Conservation (phyloP, 2,888 invertebrate genomes). For the Globia sparganii region DNA sequence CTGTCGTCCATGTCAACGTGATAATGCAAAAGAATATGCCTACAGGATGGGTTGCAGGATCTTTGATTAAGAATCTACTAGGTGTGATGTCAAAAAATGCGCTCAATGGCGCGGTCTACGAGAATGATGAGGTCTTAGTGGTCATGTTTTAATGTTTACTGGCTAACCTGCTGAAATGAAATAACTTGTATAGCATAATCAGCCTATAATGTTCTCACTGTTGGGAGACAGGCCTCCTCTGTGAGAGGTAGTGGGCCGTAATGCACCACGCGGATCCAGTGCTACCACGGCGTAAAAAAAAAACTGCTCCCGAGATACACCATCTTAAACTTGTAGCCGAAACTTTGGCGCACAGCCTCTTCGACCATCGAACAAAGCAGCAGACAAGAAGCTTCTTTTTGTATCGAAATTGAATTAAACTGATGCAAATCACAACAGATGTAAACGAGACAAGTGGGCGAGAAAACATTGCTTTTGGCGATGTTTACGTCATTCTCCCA, state of each 20-base stretch:
- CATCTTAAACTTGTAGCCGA: constrained; percentile 7
- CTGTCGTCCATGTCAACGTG: not conserved
- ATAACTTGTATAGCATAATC: too few species aligned
- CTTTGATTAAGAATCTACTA: not conserved
- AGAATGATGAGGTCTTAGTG: not conserved
- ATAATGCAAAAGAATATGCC: constrained; percentile 1
- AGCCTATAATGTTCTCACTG: too few species aligned
- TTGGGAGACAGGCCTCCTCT: too few species aligned
- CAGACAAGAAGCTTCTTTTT: constrained; percentile 28
- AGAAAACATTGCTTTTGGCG: constrained; percentile 38
- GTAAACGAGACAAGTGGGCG: constrained; percentile 47
- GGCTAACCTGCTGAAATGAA: not conserved
- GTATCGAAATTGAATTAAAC: constrained; percentile 50
- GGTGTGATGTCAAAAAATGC: not conserved
- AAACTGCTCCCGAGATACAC: not conserved
- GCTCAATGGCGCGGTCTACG: not conserved
- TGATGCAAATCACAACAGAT: constrained; percentile 48
- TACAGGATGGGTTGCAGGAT: not conserved
- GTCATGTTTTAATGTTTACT: not conserved
- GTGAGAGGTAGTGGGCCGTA: too few species aligned
- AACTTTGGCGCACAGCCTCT: not conserved
- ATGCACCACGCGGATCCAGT: too few species aligned
- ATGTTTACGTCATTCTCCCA: constrained; percentile 53
- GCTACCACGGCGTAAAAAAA: not conserved
- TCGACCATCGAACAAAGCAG: constrained; percentile 6